Conservation (phyloP, 2,888 invertebrate genomes). For the Drepanosiphum platanoidis region DNA sequence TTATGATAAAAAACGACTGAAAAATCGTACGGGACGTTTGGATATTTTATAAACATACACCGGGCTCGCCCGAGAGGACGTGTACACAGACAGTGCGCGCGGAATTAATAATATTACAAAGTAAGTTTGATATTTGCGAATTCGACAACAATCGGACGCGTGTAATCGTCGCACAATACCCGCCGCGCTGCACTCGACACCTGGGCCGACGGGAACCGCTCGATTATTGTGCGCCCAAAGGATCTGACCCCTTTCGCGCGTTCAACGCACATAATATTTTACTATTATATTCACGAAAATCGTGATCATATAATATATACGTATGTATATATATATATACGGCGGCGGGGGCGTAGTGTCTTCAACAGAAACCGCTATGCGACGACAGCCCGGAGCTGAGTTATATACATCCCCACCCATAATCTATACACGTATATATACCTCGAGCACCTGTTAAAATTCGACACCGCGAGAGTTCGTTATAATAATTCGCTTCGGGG, state of each 20-base stretch:
- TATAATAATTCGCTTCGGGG: slow-evolving; percentile 26
- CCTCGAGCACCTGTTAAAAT: slow-evolving; percentile 40
- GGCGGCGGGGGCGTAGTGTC: neutral
- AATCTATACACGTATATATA: neutral
- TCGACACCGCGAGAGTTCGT: neutral
- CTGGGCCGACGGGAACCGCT: neutral
- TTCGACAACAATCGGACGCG: neutral
- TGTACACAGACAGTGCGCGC: too few relatives aligned
- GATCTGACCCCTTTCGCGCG: slow-evolving; percentile 6
- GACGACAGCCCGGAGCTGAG: neutral
- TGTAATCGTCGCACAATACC: neutral
- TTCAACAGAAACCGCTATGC: neutral
- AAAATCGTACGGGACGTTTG: too few relatives aligned
- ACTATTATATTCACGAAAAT: neutral
- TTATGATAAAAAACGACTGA: too few relatives aligned
- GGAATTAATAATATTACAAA: neutral
- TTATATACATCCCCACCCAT: too few relatives aligned
- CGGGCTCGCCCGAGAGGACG: too few relatives aligned
- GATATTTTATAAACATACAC: too few relatives aligned
- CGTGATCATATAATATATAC: neutral
- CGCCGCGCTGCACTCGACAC: neutral
- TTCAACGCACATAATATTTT: neutral
- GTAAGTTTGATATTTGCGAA: neutral
- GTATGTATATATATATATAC: neutral
- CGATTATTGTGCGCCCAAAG: neutral